Evolutionary conservation across 2,888 invertebrate genomes (phyloP).

Genomic region (Stenotaenia linearis): DNA sequence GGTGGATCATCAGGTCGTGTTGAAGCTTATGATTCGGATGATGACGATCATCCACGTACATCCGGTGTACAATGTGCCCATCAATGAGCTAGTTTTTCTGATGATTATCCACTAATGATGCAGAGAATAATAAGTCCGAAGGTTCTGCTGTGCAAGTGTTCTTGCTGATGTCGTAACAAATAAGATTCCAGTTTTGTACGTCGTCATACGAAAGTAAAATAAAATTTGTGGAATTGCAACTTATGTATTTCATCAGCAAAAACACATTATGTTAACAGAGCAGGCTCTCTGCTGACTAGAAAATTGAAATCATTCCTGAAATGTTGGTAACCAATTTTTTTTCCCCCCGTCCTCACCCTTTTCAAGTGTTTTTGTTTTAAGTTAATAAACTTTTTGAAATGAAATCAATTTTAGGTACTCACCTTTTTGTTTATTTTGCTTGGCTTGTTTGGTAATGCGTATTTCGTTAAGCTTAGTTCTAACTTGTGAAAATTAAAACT

Average conservation of each 20-base stretch:
- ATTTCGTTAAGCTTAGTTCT: neutral
- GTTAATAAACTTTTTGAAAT: neutral
- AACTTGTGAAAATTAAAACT: neutral
- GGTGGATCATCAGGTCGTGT: slow-evolving; percentile 51
- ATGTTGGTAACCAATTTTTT: neutral
- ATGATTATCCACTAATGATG: neutral
- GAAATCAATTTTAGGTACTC: neutral
- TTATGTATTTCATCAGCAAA: neutral
- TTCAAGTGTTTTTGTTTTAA: neutral
- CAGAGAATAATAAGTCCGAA: neutral
- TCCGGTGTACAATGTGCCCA: slow-evolving; percentile 73
- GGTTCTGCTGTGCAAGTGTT: neutral
- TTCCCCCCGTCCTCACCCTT: neutral
- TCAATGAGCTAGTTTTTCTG: slow-evolving; percentile 53
- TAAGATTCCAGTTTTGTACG: neutral
- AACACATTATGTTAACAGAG: neutral
- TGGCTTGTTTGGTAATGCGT: neutral
- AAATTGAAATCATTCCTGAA: neutral
- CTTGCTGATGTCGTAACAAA: neutral
- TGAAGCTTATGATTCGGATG: slow-evolving; percentile 67
- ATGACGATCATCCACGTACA: slow-evolving; percentile 58
- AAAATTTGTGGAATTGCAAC: neutral
- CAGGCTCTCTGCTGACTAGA: neutral
- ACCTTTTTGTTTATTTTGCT: neutral
- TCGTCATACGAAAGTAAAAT: neutral